phyloP scores from a whole-genome alignment of 2,888 invertebrate species.

The Cenopis cana region DNA sequence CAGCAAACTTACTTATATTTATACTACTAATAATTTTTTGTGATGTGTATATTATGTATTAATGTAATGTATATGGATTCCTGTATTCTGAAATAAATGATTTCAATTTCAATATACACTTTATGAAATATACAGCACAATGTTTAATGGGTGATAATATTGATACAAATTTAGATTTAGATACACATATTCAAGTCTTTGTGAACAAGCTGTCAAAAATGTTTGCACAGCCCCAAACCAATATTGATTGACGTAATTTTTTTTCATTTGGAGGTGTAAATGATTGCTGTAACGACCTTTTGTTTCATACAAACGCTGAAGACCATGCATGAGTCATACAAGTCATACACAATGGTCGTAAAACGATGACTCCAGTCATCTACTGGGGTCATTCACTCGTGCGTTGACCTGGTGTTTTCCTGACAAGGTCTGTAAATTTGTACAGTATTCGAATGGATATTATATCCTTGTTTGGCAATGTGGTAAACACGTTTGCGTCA shows the following conservation, averaged over 20 bases:
- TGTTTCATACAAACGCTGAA: slow-evolving; percentile 44
- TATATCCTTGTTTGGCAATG: neutral
- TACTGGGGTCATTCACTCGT: slow-evolving; percentile 66
- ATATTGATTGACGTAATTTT: slow-evolving; percentile 39
- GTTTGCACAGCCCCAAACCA: slow-evolving; percentile 14
- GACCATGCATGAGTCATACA: slow-evolving; percentile 39
- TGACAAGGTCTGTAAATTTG: slow-evolving; percentile 10
- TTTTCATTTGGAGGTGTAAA: slow-evolving; percentile 34
- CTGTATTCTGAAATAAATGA: no score
- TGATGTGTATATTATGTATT: no score
- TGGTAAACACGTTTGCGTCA: neutral
- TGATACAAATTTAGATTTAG: neutral
- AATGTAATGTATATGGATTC: no score
- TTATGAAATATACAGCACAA: no score
- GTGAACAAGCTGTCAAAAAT: slow-evolving; percentile 2
- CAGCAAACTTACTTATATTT: no score
- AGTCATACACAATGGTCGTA: slow-evolving; percentile 53
- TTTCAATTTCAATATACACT: no score
- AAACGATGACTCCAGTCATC: slow-evolving; percentile 58
- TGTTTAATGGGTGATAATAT: no score
- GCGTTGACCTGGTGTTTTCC: slow-evolving; percentile 59
- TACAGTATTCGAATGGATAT: neutral
- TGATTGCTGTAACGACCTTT: slow-evolving; percentile 42
- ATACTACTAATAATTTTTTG: no score
- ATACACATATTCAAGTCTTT: neutral